phyloP scores from a whole-genome alignment of 2,888 invertebrate genomes.

The Dryobotodes eremita region DNA sequence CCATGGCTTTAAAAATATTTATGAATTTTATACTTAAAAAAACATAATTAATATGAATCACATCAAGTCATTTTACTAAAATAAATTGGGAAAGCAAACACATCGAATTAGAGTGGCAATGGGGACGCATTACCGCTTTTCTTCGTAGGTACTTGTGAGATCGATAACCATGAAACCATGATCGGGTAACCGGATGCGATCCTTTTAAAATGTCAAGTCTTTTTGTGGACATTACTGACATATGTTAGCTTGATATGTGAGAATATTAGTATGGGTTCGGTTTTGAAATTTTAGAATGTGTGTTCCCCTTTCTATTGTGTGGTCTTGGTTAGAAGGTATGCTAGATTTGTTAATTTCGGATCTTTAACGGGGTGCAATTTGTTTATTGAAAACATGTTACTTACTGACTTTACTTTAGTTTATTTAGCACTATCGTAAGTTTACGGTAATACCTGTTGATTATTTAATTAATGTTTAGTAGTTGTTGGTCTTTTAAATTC shows the following conservation, averaged over 20 bases:
- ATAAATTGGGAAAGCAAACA: slow-evolving; percentile 17
- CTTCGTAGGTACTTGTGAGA: slow-evolving; percentile 33
- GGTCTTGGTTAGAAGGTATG: neutral
- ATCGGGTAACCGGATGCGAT: slow-evolving; percentile 81
- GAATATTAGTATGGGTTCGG: slow-evolving; percentile 5
- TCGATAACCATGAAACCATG: slow-evolving; percentile 69
- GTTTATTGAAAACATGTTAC: neutral
- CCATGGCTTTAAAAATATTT: neutral
- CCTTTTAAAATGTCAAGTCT: slow-evolving; percentile 87
- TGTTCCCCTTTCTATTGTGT: neutral
- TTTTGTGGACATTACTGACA: slow-evolving; percentile 39
- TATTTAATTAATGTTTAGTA: neutral
- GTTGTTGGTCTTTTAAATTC: neutral
- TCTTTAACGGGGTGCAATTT: neutral
- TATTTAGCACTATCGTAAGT: neutral
- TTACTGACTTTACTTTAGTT: neutral
- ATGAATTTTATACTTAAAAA: neutral
- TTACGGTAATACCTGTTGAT: neutral
- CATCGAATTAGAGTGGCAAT: slow-evolving; percentile 12
- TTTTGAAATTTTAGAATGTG: neutral
- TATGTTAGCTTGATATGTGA: slow-evolving; percentile 13
- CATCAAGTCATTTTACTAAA: neutral
- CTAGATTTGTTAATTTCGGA: neutral
- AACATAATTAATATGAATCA: neutral
- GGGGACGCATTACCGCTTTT: slow-evolving; percentile 56